Percentiles rank a stretch among this genome's conserved stretches.
phyloP scores from a whole-genome alignment of 1,140 invertebrate species.

The Anagrus nilaparvatae region DNA sequence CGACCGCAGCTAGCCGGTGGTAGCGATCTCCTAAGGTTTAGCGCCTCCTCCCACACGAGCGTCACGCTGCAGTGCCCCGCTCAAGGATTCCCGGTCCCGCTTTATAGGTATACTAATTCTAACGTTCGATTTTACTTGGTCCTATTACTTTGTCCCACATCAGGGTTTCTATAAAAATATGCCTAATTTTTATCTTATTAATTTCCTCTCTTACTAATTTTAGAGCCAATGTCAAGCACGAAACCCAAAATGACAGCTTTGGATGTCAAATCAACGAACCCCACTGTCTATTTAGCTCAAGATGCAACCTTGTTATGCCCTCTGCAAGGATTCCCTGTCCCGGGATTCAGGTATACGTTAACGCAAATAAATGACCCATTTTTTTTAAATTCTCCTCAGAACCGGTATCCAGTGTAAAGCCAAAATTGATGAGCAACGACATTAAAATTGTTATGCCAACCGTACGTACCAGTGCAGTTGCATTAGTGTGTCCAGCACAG shows the following conservation, averaged over 20 bases:
- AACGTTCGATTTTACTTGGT: background rate
- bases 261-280: slow-evolving; percentile 39
- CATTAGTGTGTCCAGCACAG: slow-evolving; percentile 56
- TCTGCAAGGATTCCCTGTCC: slow-evolving; percentile 60
- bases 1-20: slow-evolving; percentile 35
- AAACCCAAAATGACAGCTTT: slow-evolving; percentile 44
- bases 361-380: background rate
- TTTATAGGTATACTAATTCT: slow-evolving; percentile 41
- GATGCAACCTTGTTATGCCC: slow-evolving; percentile 46
- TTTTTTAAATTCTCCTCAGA: slow-evolving; percentile 26
- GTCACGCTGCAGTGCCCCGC: slow-evolving; percentile 48
- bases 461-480: slow-evolving; percentile 36
- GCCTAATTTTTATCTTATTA: slow-evolving; percentile 5
- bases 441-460: slow-evolving; percentile 33
- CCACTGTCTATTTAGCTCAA: slow-evolving; percentile 20
- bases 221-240: slow-evolving; percentile 45
- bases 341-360: slow-evolving; percentile 37
- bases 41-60: slow-evolving; percentile 23
- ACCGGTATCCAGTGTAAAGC: slow-evolving; percentile 43
- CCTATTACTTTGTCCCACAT: slow-evolving; percentile 46
- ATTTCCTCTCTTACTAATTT: slow-evolving; percentile 2
- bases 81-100: slow-evolving; percentile 48
- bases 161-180: slow-evolving; percentile 11
- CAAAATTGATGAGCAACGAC: slow-evolving; percentile 42
- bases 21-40: slow-evolving; percentile 35